Percentiles rank a stretch among this genome's conserved stretches.
Conservation (phyloP, 1,140 invertebrate species). For the Brachionus angularis region DNA sequence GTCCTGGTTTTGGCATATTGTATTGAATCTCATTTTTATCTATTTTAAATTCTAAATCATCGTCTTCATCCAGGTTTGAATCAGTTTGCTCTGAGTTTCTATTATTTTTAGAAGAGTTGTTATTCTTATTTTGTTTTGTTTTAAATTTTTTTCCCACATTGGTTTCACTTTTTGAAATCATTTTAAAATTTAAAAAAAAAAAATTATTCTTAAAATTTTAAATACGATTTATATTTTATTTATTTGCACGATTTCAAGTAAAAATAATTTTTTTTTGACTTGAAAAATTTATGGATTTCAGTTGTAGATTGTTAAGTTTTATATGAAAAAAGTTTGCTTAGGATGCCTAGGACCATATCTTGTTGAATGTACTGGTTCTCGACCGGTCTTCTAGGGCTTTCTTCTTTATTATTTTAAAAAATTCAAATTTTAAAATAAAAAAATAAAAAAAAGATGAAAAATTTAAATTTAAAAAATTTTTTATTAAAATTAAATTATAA, state of each 20-base stretch:
- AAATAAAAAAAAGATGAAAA: neutral
- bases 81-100: neutral
- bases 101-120: neutral
- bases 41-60: conserved; percentile 5
- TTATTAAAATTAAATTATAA: neutral
- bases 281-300: too few species aligned
- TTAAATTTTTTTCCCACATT: neutral
- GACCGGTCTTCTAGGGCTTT: too few species aligned
- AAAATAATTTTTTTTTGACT: too few species aligned
- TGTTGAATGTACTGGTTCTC: too few species aligned
- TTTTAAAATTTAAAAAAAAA: too few species aligned
- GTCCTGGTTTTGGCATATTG: conserved; percentile 40
- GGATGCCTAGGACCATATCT: too few species aligned
- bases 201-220: neutral
- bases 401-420: neutral
- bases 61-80: neutral
- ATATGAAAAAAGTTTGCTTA: too few species aligned
- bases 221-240: too few species aligned
- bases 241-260: too few species aligned
- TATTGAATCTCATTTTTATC: neutral
- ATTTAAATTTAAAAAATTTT: neutral
- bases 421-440: neutral
- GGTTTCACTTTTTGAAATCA: neutral
- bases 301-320: too few species aligned
- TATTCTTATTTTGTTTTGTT: neutral